Evolutionary conservation across 2,113 vertebrate genomes (phyloP), one percentile per base, ranked within the genome.

Genomic region (Suncus etruscus): DNA sequence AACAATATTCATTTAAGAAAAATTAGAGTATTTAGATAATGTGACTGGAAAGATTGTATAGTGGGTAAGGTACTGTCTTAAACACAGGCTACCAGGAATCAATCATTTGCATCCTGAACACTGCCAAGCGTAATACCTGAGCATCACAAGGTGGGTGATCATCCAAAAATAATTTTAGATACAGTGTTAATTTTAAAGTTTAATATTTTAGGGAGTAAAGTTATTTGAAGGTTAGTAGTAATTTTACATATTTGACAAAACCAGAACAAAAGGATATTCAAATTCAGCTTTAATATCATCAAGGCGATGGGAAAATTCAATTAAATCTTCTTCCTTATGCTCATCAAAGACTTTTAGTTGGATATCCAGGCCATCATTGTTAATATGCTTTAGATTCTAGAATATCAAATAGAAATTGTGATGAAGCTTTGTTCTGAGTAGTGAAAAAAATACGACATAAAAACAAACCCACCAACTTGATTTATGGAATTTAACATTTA

Each of bases 311-410:
- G 98, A 99, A 95, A 99, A 99, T 92, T 99, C 99, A 0, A 99
- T 98, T 98, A 99, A 98, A 95, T 99, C 99, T 96, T 99, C 99
- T 91, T 99, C 99, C 94, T 99, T 99, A 96, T 99, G 98, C 81
- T 99, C 99, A 92, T 98, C 98, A 97, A 99, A 99, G 16, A 99
- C 99, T 97, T 98, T 99, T 32, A 99, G 97, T 96, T 99, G 99
- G 97, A 99, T 99, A 97, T 99, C 99, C 97, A 99, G 97, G 79
- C 98, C 98, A 94, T 99, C 99, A 84, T 98, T 99, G 94, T 97
- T 98, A 97, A 98, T 97, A 91, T 65, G 77, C 47, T 97, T 98
- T 94, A 98, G 95, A 92, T 96, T 96, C 98, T 98, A 91, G 93
- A 92, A 89, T 92, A 93, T 94, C 29, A 83, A 89, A 75, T 7